Percentiles rank a stretch among this genome's conserved stretches.
These are phyloP conservation scores for Pteromalus puparum DNA, from an alignment of 1,140 invertebrate genomes.

Conservation along the genomic window DNA sequence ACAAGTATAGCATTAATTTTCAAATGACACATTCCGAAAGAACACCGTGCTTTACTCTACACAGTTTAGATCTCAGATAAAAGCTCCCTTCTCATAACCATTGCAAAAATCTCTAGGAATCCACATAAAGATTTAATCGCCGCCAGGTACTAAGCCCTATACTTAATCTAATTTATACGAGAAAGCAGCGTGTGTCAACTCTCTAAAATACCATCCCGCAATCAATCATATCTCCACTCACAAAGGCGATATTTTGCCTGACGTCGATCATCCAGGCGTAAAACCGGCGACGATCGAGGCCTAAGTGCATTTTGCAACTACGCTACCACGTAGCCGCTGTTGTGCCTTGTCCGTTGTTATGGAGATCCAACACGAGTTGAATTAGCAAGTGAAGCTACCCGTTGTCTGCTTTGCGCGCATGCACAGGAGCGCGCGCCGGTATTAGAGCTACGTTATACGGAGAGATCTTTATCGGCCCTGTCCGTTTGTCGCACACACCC, in stretches of 20 bases:
- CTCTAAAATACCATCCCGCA: too few species aligned
- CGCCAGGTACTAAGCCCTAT: too few species aligned
- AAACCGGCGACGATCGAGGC: background rate
- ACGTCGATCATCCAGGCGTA: background rate
- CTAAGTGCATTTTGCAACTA: background rate
- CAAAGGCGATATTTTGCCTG: background rate
- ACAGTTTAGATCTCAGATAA: too few species aligned
- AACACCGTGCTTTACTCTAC: too few species aligned
- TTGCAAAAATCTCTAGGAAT: too few species aligned
- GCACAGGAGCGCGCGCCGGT: background rate
- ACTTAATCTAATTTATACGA: too few species aligned
- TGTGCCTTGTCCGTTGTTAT: conserved; percentile 43
- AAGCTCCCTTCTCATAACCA: too few species aligned
- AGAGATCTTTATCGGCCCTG: conserved; percentile 26
- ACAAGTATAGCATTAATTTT: too few species aligned
- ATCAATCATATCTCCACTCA: too few species aligned
- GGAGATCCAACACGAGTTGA: conserved; percentile 22
- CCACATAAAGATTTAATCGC: too few species aligned
- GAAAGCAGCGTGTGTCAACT: too few species aligned
- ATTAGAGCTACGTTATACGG: background rate
- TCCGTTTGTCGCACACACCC: background rate
- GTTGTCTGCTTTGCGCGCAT: conserved; percentile 16
- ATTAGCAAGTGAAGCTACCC: background rate
- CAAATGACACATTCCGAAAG: too few species aligned
- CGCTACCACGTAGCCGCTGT: conserved; percentile 14